Percentiles rank a stretch among this genome's conserved stretches.
Conservation (phyloP, 2,888 invertebrate species). For the Entomobrya multifasciata region DNA sequence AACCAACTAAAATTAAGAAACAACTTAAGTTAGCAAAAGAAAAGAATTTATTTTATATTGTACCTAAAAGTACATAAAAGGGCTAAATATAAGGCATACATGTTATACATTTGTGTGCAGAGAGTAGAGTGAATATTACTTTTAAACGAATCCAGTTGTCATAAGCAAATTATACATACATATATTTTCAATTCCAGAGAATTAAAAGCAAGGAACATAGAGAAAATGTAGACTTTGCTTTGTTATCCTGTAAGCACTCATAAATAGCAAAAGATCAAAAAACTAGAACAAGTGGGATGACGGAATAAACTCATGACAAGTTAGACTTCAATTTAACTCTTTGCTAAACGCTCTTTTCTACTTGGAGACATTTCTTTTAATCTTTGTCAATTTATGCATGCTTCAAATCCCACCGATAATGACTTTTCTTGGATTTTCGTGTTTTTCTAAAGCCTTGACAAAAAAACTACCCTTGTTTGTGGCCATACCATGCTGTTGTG, state of each 20-base stretch:
- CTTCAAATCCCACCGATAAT: slow-evolving; percentile 75
- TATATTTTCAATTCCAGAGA: not conserved
- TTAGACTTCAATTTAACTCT: slow-evolving; percentile 49
- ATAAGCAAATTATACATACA: not conserved
- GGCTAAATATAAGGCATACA: not conserved
- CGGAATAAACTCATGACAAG: not conserved
- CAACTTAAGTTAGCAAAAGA: not conserved
- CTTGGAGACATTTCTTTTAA: slow-evolving; percentile 67
- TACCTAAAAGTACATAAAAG: not conserved
- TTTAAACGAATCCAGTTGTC: no score
- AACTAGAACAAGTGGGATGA: slow-evolving; percentile 2
- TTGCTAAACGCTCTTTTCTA: slow-evolving; percentile 39
- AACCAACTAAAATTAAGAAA: slow-evolving; percentile 64
- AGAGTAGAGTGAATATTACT: no score
- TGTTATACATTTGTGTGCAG: not conserved
- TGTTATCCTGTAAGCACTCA: not conserved
- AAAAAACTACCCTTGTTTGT: not conserved
- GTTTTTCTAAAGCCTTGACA: not conserved
- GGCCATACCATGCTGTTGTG: not conserved
- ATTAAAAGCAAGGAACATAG: not conserved
- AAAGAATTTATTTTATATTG: slow-evolving; percentile 43
- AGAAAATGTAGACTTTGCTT: not conserved
- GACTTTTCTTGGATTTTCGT: slow-evolving; percentile 66
- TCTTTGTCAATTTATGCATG: slow-evolving; percentile 72
- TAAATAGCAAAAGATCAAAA: slow-evolving; percentile 25